phyloP scores from a whole-genome alignment of 2,888 invertebrate species.

The Stegana nigrithorax region DNA sequence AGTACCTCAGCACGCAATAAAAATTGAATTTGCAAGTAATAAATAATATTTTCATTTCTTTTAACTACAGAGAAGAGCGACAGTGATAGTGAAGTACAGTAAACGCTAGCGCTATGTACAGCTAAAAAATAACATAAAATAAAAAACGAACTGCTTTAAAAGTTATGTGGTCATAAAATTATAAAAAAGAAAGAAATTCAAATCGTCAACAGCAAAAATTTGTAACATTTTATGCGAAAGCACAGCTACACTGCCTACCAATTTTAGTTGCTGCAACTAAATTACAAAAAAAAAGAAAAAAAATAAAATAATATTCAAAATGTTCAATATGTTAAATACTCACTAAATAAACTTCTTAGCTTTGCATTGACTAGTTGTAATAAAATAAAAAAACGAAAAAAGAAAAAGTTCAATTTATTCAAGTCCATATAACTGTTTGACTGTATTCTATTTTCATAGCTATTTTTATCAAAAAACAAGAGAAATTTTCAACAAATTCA shows the following conservation, averaged over 20 bases:
- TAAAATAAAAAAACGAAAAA: background rate
- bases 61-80: constrained; percentile 87
- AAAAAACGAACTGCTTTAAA: constrained; percentile 49
- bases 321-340: constrained; percentile 42
- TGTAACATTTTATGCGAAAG: constrained; percentile 4
- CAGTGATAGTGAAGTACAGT: constrained; percentile 94
- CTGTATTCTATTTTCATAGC: constrained; percentile 26
- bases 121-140: constrained; percentile 14
- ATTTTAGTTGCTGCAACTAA: constrained; percentile 9
- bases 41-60: constrained; percentile 26
- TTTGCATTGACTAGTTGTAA: constrained; percentile 56
- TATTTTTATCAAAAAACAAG: constrained; percentile 21
- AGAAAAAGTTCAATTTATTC: too few species aligned
- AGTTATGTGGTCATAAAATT: constrained; percentile 56
- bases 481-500: background rate
- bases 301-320: background rate
- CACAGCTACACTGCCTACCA: constrained; percentile 41
- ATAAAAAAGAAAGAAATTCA: background rate
- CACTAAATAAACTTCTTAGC: too few species aligned
- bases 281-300: background rate
- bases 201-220: constrained; percentile 27
- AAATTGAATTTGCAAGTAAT: constrained; percentile 22
- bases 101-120: constrained; percentile 60
- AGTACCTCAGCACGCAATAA: constrained; percentile 37
- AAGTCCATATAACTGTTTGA: too few species aligned